Evolutionary conservation across 2,797 vertebrate genomes (phyloP).

Genomic region (Pterois miles): DNA sequence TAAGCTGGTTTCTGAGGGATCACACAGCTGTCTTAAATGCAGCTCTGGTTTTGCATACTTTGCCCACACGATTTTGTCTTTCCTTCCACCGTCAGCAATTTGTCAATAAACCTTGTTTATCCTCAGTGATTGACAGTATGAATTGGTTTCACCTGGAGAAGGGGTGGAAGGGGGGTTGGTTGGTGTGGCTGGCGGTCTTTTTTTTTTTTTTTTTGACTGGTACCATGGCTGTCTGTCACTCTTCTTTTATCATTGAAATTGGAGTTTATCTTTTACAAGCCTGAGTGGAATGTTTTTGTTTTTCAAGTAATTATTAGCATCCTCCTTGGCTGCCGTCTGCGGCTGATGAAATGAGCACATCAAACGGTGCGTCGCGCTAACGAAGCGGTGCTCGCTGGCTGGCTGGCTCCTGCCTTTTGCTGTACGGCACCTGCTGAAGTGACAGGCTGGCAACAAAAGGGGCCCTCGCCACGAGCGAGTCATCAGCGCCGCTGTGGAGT

Average conservation of each 20-base stretch:
- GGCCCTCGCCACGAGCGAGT: constrained; percentile 63
- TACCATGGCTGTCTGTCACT: constrained; percentile 68
- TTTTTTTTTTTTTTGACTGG: constrained; percentile 60
- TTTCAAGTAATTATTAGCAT: constrained; percentile 81
- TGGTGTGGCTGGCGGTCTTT: constrained; percentile 42
- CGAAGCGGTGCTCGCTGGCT: constrained; percentile 59
- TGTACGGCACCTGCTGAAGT: constrained; percentile 85
- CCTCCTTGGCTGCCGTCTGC: constrained; percentile 68
- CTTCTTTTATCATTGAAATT: constrained; percentile 83
- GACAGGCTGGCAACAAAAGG: constrained; percentile 80
- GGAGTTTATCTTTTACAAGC: constrained; percentile 81
- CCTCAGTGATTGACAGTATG: constrained; percentile 73
- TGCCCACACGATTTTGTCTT: constrained; percentile 53
- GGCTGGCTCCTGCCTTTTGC: constrained; percentile 73
- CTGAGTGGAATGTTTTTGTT: constrained; percentile 77
- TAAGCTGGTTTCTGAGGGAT: constrained; percentile 62
- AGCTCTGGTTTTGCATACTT: constrained; percentile 66
- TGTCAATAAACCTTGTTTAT: constrained; percentile 68
- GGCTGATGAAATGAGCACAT: constrained; percentile 77
- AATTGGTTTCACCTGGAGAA: constrained; percentile 59
- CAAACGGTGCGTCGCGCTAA: constrained; percentile 78
- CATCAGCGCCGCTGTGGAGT: constrained; percentile 67
- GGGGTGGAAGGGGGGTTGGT: constrained; percentile 4
- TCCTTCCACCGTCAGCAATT: constrained; percentile 67
- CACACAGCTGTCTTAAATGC: constrained; percentile 65